Base-by-base conservation (phyloP, 1,140 invertebrate genomes). In the Oedothorax gibbosus region DNA sequence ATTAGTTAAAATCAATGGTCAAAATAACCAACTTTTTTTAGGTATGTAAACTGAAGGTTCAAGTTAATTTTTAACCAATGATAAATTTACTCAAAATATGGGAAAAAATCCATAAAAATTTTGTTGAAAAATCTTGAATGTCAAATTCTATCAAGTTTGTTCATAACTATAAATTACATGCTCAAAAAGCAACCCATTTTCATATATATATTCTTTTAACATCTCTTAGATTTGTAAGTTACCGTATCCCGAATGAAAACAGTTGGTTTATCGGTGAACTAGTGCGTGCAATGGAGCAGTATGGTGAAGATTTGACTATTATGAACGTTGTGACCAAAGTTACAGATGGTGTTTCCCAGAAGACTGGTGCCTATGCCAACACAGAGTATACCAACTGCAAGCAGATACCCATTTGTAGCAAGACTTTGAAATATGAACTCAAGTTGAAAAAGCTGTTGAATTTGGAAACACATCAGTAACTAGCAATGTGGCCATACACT, bases 221-320 rank as follows among this genome's bases (percentile, higher is more conserved):
- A 71, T 71, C 54, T 11, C 20, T 7, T 20, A 71, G 69, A 8
- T 71, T 18, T 71, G 69, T 18, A 0, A 71, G 69, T 53, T 71
- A 50, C 15, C 50, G 69, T 18, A 35, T 5, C 35, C 9, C 51
- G 20, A 18, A 51, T n/a, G 21, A 7, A 5, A 51, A 18, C 15
- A 71, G 69, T 53, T 71, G 69, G 69, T 71, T 71, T n/a, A 50
- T 71, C 8, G 7, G 10, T 10, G 69, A 15, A 10, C 20, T 71
- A 53, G 69, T 71, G 51, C 11, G n/a, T 5, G 20, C 11, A 53
- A 54, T 71, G 7, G 49, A 71, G n/a, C 10, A 53, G n/a, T 3
- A 18, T 54, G 69, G 69, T 7, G 69, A 71, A 71, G 50, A 71
- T 8, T n/a, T 51, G 9, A 71, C n/a, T n/a, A 4, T 71, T 20